Evolutionary conservation across 2,888 invertebrate species (phyloP).

Genomic region (Lacanobia oleracea): DNA sequence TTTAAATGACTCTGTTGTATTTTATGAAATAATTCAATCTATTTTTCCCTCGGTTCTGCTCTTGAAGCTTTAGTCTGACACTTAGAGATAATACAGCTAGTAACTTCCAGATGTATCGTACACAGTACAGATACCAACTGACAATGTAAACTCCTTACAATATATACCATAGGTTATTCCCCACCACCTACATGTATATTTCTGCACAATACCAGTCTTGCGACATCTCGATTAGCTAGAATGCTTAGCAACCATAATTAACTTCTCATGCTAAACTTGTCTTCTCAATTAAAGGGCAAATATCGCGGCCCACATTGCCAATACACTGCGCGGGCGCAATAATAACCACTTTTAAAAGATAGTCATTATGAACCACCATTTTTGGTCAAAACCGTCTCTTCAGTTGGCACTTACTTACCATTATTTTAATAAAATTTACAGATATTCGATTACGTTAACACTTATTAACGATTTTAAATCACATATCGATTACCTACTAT

Average conservation of each 20-base stretch:
- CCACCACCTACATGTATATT: constrained; percentile 1
- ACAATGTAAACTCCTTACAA: not conserved
- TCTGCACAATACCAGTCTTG: constrained; percentile 8
- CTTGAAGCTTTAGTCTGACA: too few species aligned
- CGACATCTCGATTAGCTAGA: constrained; percentile 35
- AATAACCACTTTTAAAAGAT: constrained; percentile 44
- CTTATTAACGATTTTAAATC: constrained; percentile 65
- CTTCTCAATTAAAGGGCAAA: constrained; percentile 14
- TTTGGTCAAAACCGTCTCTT: constrained; percentile 32
- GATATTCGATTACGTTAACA: constrained; percentile 68
- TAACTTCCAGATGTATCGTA: too few species aligned
- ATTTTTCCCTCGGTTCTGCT: too few species aligned
- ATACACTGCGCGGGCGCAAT: constrained; percentile 20
- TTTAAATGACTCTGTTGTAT: not conserved
- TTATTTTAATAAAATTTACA: constrained; percentile 50
- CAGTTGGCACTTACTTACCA: constrained; percentile 38
- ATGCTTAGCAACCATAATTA: constrained; percentile 27
- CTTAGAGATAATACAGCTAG: too few species aligned
- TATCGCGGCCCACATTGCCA: constrained; percentile 12
- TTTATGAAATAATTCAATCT: too few species aligned
- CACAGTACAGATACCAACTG: too few species aligned
- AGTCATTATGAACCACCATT: constrained; percentile 40
- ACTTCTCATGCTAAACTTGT: constrained; percentile 31
- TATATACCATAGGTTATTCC: not conserved
- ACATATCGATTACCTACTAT: constrained; percentile 66